Evolutionary conservation across 1,140 invertebrate species (phyloP).

Genomic region (Ladona fulva): DNA sequence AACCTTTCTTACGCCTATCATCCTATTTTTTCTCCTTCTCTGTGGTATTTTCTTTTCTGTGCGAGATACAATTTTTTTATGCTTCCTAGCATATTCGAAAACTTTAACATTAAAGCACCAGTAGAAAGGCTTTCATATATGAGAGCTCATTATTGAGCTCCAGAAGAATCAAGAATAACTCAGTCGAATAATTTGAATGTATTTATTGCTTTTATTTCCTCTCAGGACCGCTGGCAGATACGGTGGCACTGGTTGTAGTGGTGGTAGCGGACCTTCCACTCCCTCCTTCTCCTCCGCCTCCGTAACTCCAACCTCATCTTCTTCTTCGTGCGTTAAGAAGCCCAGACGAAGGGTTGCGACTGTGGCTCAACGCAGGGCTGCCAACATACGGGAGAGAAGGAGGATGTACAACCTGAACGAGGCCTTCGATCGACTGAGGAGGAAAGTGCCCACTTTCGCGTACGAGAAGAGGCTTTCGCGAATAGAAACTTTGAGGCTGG

Average conservation of each 20-base stretch:
- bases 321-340: slow-evolving; percentile 52
- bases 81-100: too few relatives aligned
- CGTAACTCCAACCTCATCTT: not conserved
- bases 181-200: too few relatives aligned
- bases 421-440: slow-evolving; percentile 85
- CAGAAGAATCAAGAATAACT: too few relatives aligned
- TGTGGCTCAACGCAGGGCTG: slow-evolving; percentile 78
- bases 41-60: too few relatives aligned
- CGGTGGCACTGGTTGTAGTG: not conserved
- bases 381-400: slow-evolving; percentile 87
- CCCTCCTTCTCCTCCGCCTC: not conserved
- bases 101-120: too few relatives aligned
- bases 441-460: slow-evolving; percentile 96
- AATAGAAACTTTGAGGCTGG: slow-evolving; percentile 92
- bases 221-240: not conserved
- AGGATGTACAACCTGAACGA: slow-evolving; percentile 97
- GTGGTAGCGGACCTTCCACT: not conserved
- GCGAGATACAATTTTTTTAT: too few relatives aligned
- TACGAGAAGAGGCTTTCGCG: slow-evolving; percentile 96
- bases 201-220: not conserved
- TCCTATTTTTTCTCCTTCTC: too few relatives aligned
- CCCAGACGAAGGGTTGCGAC: slow-evolving; percentile 79
- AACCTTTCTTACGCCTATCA: too few relatives aligned
- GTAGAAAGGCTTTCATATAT: too few relatives aligned
- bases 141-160: too few relatives aligned